Evolutionary conservation across 2,113 vertebrate genomes (phyloP), one percentile per base, ranked within the genome.

Genomic region (Argyrosomus japonicus): DNA sequence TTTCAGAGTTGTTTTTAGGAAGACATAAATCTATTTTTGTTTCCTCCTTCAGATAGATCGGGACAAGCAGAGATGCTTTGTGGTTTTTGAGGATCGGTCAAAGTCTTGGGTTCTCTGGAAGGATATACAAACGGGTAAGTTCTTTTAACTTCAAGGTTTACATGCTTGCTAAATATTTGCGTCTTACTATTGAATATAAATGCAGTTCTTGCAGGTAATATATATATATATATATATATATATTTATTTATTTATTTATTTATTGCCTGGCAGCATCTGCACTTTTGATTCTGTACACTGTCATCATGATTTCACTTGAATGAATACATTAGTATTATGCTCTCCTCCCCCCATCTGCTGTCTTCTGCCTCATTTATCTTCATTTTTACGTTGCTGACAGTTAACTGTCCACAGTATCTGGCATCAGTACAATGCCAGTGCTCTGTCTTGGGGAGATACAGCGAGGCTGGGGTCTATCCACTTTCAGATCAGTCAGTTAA

Each of bases 81-180:
- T 99, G 88, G 95, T 98, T 94, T 99, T 99, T 96, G 98, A 99
- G 95, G 98, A 99, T 92, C 97, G 95, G 87, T 99, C 98, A 62
- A 99, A 99, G 90, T 98, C 98, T 90, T 99, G 98, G 98, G 97
- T 99, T 94, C 96, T 99, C 91, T 99, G 98, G 98, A 98, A 97
- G 93, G 97, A 99, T 91, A 99, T 99, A 93, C 98, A 99, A 95
- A 99, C 98, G 92, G 98, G 98, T 95, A 95, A 95, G 94, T 90
- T 76, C 36, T 21, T 40, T 71, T 9, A 32, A 67, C 23, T 62
- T 83, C 0, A 48, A 29, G 2, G 14, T 53, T 40, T 45, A 21
- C 15, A 56, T 70, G 29, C 68, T 29, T 36, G 14, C 58, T 6
- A 18, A 68, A 25, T 62, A 56, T 45, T 4, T 56, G 8, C 9